Conservation (phyloP, 1,140 invertebrate genomes). For the Lepidurus arcticus region DNA sequence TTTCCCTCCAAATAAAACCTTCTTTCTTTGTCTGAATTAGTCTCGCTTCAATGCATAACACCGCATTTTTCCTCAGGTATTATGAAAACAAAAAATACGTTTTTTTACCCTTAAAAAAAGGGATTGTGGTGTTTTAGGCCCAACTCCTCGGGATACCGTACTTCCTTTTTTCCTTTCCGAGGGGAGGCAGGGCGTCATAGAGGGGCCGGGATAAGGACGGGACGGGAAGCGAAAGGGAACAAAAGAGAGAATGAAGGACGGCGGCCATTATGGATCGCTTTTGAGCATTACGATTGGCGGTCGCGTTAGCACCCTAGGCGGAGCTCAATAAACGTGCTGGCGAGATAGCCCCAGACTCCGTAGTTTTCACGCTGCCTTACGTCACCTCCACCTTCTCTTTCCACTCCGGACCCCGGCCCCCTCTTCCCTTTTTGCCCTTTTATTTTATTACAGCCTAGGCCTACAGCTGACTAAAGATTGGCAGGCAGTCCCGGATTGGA, state of each 20-base stretch:
- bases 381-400: not conserved
- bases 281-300: conserved; percentile 21
- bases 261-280: conserved; percentile 21
- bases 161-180: not conserved
- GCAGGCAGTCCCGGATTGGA: conserved; percentile 6
- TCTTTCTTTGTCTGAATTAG: not conserved
- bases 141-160: not conserved
- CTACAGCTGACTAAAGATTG: conserved; percentile 5
- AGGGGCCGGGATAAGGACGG: not conserved
- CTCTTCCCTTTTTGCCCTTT: not conserved
- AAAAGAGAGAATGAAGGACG: conserved; percentile 5
- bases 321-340: not conserved
- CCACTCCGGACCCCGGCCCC: not conserved
- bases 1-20: not conserved
- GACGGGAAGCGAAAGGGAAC: not conserved
- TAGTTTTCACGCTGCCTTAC: conserved; percentile 21
- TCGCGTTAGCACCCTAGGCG: conserved; percentile 12
- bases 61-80: not conserved
- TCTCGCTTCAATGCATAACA: conserved; percentile 10
- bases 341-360: conserved; percentile 1
- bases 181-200: not conserved
- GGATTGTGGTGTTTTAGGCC: not conserved
- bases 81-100: not conserved
- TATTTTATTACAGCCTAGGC: not conserved
- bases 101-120: not conserved